Conservation (phyloP, 2,113 vertebrate species). For the Notiomystis cincta region DNA sequence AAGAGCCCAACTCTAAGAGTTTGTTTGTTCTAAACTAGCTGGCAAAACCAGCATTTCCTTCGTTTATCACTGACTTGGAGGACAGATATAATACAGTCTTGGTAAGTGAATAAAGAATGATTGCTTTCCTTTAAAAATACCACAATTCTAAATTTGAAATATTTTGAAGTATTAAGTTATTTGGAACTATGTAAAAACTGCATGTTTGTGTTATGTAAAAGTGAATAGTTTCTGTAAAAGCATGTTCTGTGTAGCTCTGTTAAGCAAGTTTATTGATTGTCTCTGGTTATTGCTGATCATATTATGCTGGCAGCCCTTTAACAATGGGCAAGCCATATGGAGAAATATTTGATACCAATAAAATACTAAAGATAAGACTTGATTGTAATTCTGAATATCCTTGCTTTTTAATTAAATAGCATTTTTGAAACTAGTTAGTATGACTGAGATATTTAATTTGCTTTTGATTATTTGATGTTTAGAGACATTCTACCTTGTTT, state of each 20-base stretch:
- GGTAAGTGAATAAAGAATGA: conserved; percentile 45
- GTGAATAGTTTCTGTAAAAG: not conserved
- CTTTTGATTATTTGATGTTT: not conserved
- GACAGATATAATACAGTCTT: conserved; percentile 59
- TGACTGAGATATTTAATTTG: not conserved
- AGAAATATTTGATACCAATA: not conserved
- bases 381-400: not conserved
- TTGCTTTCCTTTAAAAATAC: not conserved
- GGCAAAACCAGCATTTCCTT: conserved; percentile 67
- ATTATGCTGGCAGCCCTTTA: not conserved
- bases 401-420: not conserved
- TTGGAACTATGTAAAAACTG: not conserved
- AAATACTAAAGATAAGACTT: not conserved
- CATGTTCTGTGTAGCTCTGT: not conserved
- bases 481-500: not conserved
- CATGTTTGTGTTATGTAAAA: not conserved
- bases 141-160: not conserved
- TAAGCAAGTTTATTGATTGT: not conserved
- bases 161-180: not conserved
- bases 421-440: not conserved
- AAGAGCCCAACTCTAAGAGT: conserved; percentile 11
- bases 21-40: conserved; percentile 59
- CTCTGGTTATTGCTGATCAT: not conserved
- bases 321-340: not conserved
- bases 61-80: conserved; percentile 58